Evolutionary conservation across 2,113 vertebrate genomes (phyloP), one percentile per base, ranked within the genome.

Genomic region (Hassar affinis): DNA sequence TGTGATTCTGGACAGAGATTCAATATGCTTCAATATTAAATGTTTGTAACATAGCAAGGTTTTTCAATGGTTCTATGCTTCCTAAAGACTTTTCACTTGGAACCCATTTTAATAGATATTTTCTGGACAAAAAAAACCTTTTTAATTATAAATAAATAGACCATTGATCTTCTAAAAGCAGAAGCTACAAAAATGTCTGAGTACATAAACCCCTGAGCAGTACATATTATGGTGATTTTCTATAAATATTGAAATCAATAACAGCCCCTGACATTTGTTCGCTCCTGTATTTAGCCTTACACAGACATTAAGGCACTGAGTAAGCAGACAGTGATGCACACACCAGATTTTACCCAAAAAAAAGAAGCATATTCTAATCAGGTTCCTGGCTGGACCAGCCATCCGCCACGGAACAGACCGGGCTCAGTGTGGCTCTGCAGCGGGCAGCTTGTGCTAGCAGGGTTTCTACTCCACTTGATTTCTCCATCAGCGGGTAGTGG

Each of bases 361-460:
- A 8, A n/a, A 87, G 38, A 3, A 86, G 49, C 86, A 88, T 90
- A 90, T 92, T 92, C 84, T 87, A 86, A 85, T 89, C 89, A 87
- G 84, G 86, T 86, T 85, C 71, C 89, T 83, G 84, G 79, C 85
- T n/a, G 86, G 80, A 82, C 84, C 78, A 56, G 68, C 20, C 45
- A 75, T 88, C 88, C 91, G 51, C 75, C 82, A 75, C 17, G 56
- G 82, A 87, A 92, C 91, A 93, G 93, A 90, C 90, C 87, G 92
- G 68, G 18, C 89, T 79, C 81, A 80, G 85, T 87, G 87, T 90
- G 91, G 88, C 64, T 84, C 89, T 88, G 89, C 86, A 81, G 85
- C 82, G 90, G 92, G 93, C 93, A 94, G 94, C 93, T 94, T 94
- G 93, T 87, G 85, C 88, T 90, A 85, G 49, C 79, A 76, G 92